These are phyloP conservation scores for Delphinapterus leucas DNA, from an alignment of 2,113 vertebrate genomes.

Conservation along the genomic window DNA sequence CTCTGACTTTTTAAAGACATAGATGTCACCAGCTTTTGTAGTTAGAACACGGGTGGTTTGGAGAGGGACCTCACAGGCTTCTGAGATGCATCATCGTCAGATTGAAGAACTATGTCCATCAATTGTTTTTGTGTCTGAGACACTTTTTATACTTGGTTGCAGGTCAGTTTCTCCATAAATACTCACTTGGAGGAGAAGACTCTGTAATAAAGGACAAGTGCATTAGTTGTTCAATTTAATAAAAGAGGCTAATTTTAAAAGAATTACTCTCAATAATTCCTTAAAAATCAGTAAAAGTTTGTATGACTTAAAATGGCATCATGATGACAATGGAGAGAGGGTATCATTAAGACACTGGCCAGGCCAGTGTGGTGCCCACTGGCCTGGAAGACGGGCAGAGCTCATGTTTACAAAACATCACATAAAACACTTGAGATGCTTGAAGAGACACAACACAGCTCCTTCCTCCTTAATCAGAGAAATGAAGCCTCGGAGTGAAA, in stretches of 20 bases:
- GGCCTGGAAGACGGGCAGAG: rapidly evolving
- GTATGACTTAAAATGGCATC: neutral
- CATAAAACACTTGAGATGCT: neutral
- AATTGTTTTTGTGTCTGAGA: neutral
- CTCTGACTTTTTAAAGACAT: neutral
- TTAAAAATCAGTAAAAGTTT: neutral
- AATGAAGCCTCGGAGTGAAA: neutral
- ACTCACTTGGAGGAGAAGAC: constrained; percentile 52
- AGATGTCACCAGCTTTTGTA: neutral
- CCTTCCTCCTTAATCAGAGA: neutral
- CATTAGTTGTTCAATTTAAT: neutral
- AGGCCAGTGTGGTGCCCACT: rapidly evolving
- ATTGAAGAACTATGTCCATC: neutral
- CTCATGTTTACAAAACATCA: rapidly evolving
- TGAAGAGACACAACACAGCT: rapidly evolving
- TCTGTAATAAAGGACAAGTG: constrained; percentile 61
- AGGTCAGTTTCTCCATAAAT: constrained; percentile 37
- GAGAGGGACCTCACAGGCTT: neutral
- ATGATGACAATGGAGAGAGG: neutral
- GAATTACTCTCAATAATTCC: neutral
- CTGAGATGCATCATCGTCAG: neutral
- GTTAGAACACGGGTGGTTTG: neutral
- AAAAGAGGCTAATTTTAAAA: neutral
- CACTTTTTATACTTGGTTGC: neutral
- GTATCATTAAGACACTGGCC: neutral